Evolutionary conservation across 2,113 vertebrate genomes (phyloP), one percentile per base, ranked within the genome.

Genomic region (Pterocles gutturalis): DNA sequence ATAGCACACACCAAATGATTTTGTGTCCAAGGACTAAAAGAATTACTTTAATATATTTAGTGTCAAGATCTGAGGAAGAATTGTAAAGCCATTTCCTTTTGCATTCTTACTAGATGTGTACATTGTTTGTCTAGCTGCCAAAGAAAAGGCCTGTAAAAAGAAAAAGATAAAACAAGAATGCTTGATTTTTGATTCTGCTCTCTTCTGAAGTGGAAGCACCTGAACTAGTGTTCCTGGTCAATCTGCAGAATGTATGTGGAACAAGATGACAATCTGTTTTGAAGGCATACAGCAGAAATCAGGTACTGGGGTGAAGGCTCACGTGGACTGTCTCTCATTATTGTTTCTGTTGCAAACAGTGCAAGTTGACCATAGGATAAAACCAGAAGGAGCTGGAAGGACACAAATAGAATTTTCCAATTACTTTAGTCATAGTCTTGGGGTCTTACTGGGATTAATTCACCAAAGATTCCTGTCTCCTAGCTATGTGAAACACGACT

Each of bases 1-100:
- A 97, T 97, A 97, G 94, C 67, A 97, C 94, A 90, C 97, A 93
- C 89, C 97, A 97, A 98, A 97, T 97, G 96, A 91, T 93, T 97
- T 96, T 57, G 49, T 97, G 96, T 98, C 96, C 93, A 96, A 98
- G 91, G 91, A 94, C 90, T 97, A 58, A 97, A 96, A 95, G 93
- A 97, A 97, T 98, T 97, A 86, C 69, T 96, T 62, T 87, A 91
- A 94, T 96, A 84, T 89, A 96, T 94, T 97, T 97, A 96, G 93
- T 95, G 87, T 41, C 60, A 94, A 96, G 90, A 87, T 97, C 83
- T 91, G 81, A 97, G 90, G 93, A 94, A 94, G 93, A 96, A 95
- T 77, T 89, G 71, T 91, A 81, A 97, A 96, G 62, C 53, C 29
- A 31, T 83, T 91, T 75, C 80, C 19, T 94, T 87, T 26, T 22